These are phyloP conservation scores for Manis javanica DNA, from an alignment of 2,797 vertebrate species.

Conservation along the genomic window DNA sequence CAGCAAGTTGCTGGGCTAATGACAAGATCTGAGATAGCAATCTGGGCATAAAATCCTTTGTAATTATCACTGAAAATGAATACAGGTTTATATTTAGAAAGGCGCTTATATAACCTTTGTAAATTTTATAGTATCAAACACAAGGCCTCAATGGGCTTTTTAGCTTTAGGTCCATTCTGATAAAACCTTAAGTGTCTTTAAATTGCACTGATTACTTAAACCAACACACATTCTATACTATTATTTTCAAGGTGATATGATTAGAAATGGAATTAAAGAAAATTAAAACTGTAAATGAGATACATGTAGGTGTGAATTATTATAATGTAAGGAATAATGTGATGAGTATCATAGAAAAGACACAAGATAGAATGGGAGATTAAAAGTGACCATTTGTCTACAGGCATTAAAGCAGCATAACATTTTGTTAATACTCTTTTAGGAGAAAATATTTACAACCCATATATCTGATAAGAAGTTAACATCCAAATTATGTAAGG, in stretches of 20 bases:
- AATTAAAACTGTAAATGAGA: neutral
- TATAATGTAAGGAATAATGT: neutral
- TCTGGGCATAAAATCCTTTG: neutral
- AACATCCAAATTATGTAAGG: neutral
- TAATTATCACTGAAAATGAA: conserved; percentile 41
- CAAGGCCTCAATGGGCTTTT: neutral
- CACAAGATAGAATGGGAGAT: neutral
- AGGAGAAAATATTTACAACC: neutral
- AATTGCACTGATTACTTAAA: neutral
- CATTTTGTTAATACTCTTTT: neutral
- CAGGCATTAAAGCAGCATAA: neutral
- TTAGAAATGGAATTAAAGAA: conserved; percentile 14
- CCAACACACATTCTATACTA: neutral
- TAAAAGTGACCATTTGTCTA: neutral
- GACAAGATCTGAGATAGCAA: neutral
- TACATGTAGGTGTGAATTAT: neutral
- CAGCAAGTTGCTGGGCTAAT: neutral
- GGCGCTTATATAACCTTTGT: neutral
- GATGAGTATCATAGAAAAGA: neutral
- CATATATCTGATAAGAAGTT: neutral
- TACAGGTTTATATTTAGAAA: neutral
- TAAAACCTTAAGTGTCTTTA: neutral
- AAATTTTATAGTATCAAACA: neutral
- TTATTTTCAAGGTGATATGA: neutral
- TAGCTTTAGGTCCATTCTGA: neutral